Percentiles rank a stretch among this genome's conserved stretches.
Conservation (phyloP, 2,888 invertebrate genomes). For the Alitta virens region DNA sequence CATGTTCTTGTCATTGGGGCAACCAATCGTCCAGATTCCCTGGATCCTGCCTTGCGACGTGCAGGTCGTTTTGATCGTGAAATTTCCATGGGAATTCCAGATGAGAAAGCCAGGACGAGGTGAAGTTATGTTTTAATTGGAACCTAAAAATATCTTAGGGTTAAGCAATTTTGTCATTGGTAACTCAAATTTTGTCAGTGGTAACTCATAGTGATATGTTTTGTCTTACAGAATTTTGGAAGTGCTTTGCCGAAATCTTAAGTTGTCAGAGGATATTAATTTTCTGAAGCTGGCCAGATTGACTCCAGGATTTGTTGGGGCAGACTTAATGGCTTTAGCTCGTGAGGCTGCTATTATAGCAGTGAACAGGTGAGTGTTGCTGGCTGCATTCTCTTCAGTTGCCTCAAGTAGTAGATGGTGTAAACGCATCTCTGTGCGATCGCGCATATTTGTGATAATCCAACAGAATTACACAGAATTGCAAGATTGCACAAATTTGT, state of each 20-base stretch:
- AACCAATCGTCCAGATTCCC: slow-evolving; percentile 85
- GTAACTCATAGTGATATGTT: too few relatives aligned
- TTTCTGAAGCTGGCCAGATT: slow-evolving; percentile 72
- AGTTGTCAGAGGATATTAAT: slow-evolving; percentile 70
- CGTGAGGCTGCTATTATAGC: slow-evolving; percentile 86
- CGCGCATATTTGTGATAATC: too few relatives aligned
- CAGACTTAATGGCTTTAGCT: slow-evolving; percentile 82
- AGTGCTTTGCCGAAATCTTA: slow-evolving; percentile 71
- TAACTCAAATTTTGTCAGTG: too few relatives aligned
- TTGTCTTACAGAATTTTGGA: slow-evolving; percentile 69
- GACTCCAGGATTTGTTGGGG: slow-evolving; percentile 95
- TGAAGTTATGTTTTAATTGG: slow-evolving; percentile 23
- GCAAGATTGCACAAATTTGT: too few relatives aligned
- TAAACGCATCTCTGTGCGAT: too few relatives aligned
- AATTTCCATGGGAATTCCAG: slow-evolving; percentile 89
- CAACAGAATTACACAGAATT: too few relatives aligned
- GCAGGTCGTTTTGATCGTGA: slow-evolving; percentile 93
- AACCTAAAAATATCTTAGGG: background rate
- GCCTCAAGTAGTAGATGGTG: too few relatives aligned
- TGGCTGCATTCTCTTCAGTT: too few relatives aligned
- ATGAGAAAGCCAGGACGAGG: slow-evolving; percentile 71
- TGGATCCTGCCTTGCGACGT: slow-evolving; percentile 88
- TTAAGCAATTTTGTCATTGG: too few relatives aligned
- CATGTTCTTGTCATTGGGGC: slow-evolving; percentile 85
- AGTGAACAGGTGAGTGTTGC: slow-evolving; percentile 68